A percentile compares a stretch with the other conserved stretches of the same genome.
These are phyloP conservation scores for Sphaeramia orbicularis DNA, from an alignment of 2,797 vertebrate species.

Conservation along the genomic window DNA sequence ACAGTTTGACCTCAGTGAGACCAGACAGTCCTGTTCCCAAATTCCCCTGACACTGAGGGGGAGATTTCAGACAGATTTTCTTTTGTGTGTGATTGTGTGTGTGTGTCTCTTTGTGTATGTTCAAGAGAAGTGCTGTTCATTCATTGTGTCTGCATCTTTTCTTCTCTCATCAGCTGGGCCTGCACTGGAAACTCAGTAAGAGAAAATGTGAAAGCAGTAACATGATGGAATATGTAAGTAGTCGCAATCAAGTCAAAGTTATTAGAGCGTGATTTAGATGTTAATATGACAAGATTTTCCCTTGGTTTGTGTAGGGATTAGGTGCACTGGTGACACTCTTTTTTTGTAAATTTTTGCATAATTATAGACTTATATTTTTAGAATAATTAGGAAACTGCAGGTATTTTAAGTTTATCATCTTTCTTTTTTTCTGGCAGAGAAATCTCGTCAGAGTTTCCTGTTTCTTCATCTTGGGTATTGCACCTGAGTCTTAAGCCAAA, in stretches of 20 bases:
- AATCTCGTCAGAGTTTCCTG: no score
- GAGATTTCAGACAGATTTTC: conserved; percentile 77
- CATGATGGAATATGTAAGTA: conserved; percentile 99
- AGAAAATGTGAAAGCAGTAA: conserved; percentile 99
- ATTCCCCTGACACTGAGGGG: conserved; percentile 67
- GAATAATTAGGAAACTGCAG: no score
- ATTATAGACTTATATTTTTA: no score
- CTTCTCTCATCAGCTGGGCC: conserved; percentile 90
- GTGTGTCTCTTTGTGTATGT: conserved; percentile 54
- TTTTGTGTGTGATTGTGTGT: conserved; percentile 46
- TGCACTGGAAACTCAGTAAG: conserved; percentile 99
- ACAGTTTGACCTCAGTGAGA: conserved; percentile 78
- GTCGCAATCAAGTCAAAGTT: neutral
- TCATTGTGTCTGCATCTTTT: conserved; percentile 59
- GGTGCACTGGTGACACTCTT: no score
- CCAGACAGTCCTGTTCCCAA: conserved; percentile 75
- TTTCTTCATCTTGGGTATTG: no score
- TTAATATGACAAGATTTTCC: no score
- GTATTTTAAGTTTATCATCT: no score
- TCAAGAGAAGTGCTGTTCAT: conserved; percentile 27
- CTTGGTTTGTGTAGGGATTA: no score
- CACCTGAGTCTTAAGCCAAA: no score
- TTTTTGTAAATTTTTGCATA: no score
- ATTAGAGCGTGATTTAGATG: no score
- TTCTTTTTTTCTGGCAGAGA: no score